A percentile compares a stretch with the other conserved stretches of the same genome.
phyloP scores from a whole-genome alignment of 30 jellyfish, hydroid and myxozoan species.

The Aurelia aurita region DNA sequence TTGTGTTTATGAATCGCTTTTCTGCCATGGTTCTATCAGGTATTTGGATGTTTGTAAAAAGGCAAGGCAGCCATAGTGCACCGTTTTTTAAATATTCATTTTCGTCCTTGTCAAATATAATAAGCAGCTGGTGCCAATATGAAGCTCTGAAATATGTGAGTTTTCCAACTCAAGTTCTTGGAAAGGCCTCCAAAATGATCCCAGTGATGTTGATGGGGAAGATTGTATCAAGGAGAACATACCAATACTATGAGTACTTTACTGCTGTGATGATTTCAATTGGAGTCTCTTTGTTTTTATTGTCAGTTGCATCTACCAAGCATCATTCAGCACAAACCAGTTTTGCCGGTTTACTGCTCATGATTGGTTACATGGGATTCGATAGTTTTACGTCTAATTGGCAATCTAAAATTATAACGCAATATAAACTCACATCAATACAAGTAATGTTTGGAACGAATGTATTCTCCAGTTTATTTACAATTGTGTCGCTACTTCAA shows the following conservation, averaged over 20 bases:
- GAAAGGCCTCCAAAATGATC: conserved; percentile 92
- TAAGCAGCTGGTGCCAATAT: conserved; percentile 99
- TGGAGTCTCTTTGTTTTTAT: conserved; percentile 86
- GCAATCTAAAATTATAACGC: conserved; percentile 85
- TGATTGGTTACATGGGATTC: conserved; percentile 91
- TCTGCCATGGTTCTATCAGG: conserved; percentile 86
- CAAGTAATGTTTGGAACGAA: conserved; percentile 96
- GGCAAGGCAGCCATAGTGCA: conserved; percentile 76
- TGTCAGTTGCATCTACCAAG: conserved; percentile 82
- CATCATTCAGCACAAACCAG: conserved; percentile 85
- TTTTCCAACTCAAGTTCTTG: conserved; percentile 98
- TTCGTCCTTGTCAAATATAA: conserved; percentile 89
- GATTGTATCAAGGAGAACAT: conserved; percentile 79
- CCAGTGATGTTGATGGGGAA: conserved; percentile 99
- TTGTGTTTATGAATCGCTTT: conserved; percentile 89
- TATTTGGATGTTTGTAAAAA: conserved; percentile 44
- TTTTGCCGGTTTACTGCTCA: conserved; percentile 73
- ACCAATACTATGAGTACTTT: conserved; percentile 85
- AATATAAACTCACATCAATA: conserved; percentile 79
- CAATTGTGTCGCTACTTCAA: conserved; percentile 73
- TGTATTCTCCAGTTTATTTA: conserved; percentile 82
- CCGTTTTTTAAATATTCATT: conserved; percentile 88
- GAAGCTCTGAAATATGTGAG: conserved; percentile 97
- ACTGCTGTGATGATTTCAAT: conserved; percentile 85
- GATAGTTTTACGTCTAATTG: conserved; percentile 99